phyloP scores from a whole-genome alignment of 2,113 vertebrate genomes.

The Cromileptes altivelis region DNA sequence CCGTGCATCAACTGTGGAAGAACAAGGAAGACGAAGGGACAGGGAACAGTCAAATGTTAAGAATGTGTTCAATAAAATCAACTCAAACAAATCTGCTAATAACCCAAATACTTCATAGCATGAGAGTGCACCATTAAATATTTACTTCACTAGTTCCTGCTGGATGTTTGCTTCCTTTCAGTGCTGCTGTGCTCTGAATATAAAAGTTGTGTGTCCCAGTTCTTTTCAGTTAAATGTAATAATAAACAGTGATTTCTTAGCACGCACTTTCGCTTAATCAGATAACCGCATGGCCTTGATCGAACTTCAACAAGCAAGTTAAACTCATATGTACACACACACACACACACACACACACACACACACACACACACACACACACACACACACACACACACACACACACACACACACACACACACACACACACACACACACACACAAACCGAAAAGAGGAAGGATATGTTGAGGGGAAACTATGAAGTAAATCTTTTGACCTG shows the following conservation, averaged over 20 bases:
- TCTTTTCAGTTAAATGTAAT: not conserved
- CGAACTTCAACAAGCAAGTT: not conserved
- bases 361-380: not conserved
- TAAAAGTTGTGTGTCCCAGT: not conserved
- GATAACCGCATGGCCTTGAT: not conserved
- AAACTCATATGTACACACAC: not conserved
- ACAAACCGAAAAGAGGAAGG: constrained; percentile 59
- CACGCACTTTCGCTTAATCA: no score
- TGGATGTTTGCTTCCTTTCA: not conserved
- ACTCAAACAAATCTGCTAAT: not conserved
- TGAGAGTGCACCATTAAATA: not conserved
- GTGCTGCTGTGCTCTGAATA: not conserved
- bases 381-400: not conserved
- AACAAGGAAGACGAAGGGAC: not conserved
- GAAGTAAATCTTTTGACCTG: not conserved
- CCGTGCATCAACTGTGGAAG: constrained; percentile 56
- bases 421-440: not conserved
- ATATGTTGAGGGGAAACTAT: constrained; percentile 27
- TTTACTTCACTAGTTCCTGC: not conserved
- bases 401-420: not conserved
- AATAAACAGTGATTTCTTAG: not conserved
- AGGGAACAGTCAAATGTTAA: not conserved
- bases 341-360: no score
- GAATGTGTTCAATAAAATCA: not conserved
- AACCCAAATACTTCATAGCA: not conserved